Percentiles rank a stretch among this genome's conserved stretches.
Conservation (phyloP, 2,113 vertebrate species). For the Xenopus laevis region DNA sequence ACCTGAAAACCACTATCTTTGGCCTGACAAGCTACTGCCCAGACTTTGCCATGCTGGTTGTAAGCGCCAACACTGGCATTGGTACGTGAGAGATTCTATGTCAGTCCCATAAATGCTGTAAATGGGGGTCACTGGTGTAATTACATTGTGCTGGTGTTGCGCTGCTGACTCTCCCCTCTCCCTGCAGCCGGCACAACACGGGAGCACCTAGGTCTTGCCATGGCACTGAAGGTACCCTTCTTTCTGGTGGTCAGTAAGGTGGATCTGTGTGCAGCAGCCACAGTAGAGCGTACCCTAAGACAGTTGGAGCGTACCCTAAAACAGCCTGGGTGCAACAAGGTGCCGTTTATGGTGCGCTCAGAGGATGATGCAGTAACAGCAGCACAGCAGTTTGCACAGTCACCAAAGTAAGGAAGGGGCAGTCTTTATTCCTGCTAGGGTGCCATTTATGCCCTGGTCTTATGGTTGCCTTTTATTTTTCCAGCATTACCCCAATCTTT, state of each 20-base stretch:
- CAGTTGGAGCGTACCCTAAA: conserved; percentile 92
- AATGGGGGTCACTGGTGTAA: too few species aligned
- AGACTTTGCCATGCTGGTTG: conserved; percentile 96
- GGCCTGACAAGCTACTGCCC: conserved; percentile 97
- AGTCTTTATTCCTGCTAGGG: not conserved
- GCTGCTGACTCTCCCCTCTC: conserved; percentile 33
- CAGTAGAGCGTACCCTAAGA: conserved; percentile 89
- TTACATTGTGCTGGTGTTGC: too few species aligned
- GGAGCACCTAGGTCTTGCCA: conserved; percentile 91
- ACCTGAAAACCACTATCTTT: conserved; percentile 96
- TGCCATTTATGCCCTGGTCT: not conserved
- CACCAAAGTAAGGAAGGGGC: conserved; percentile 76
- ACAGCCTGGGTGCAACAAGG: conserved; percentile 95
- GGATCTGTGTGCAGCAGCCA: conserved; percentile 86
- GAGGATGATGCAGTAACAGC: conserved; percentile 92
- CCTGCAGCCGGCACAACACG: conserved; percentile 86
- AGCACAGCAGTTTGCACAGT: conserved; percentile 93
- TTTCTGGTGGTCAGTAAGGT: conserved; percentile 97
- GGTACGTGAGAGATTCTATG: conserved; percentile 68
- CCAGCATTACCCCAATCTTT: conserved; percentile 94
- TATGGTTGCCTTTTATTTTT: conserved; percentile 37
- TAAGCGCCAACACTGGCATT: conserved; percentile 94
- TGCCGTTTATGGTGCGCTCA: conserved; percentile 82
- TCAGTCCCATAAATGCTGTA: too few species aligned
- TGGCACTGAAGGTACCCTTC: conserved; percentile 96